phyloP scores from a whole-genome alignment of 2,888 invertebrate species.

The Patella ulyssiponensis region DNA sequence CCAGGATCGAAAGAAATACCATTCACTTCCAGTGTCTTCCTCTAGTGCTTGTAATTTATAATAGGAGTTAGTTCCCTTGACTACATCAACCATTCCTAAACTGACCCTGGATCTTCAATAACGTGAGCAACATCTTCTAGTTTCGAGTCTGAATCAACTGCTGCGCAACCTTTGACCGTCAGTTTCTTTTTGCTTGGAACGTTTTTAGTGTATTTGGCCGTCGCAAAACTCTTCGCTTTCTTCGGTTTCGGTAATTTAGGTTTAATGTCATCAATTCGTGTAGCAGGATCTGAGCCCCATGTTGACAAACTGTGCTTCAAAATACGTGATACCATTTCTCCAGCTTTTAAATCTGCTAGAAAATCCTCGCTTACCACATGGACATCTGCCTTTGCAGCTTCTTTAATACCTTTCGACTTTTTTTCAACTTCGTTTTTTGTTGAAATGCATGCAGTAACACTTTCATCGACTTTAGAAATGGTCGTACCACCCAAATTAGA shows the following conservation, averaged over 20 bases:
- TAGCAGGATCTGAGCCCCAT: no score
- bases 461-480: constrained; percentile 77
- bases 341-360: constrained; percentile 76
- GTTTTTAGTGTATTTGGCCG: constrained; percentile 65
- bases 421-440: constrained; percentile 80
- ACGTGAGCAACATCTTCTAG: constrained; percentile 86
- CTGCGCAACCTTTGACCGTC: constrained; percentile 86
- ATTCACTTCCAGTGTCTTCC: constrained; percentile 78
- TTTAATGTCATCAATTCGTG: constrained; percentile 3
- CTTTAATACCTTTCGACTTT: constrained; percentile 78
- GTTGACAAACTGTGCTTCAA: constrained; percentile 82
- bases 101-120: constrained; percentile 74
- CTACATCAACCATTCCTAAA: constrained; percentile 89
- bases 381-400: constrained; percentile 80
- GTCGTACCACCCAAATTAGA: constrained; percentile 84
- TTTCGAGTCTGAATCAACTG: constrained; percentile 91
- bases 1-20: constrained; percentile 92
- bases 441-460: constrained; percentile 84
- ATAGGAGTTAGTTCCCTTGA: constrained; percentile 89
- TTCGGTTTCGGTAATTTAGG: neutral
- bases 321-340: constrained; percentile 78
- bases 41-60: constrained; percentile 94
- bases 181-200: constrained; percentile 77
- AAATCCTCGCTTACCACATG: constrained; percentile 84
- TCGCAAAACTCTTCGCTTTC: neutral